Conservation (phyloP, 1,140 invertebrate genomes). For the Hypothenemus hampei region DNA sequence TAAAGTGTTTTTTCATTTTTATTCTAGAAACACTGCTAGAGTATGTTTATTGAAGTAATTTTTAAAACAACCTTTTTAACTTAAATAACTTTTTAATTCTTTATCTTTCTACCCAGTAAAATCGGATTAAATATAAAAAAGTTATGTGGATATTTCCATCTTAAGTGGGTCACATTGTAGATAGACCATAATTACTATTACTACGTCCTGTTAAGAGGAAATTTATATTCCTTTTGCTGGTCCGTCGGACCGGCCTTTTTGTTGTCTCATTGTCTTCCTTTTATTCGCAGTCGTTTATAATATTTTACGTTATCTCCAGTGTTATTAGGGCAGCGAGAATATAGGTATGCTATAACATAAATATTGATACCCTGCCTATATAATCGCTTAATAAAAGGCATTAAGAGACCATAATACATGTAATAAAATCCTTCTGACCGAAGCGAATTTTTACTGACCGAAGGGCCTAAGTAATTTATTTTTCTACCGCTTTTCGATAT, state of each 20-base stretch:
- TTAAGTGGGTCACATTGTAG: no score
- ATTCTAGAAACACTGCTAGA: no score
- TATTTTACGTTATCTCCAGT: conserved; percentile 15
- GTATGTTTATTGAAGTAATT: no score
- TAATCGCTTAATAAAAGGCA: conserved; percentile 23
- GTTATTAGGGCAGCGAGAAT: not conserved
- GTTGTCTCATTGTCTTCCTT: conserved; percentile 3
- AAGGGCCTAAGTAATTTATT: conserved; percentile 14
- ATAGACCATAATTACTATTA: no score
- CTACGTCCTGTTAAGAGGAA: no score
- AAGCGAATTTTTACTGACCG: conserved; percentile 19
- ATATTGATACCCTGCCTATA: conserved; percentile 15
- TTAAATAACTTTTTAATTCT: no score
- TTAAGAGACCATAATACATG: conserved; percentile 19
- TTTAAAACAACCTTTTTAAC: no score
- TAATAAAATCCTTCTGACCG: conserved; percentile 16
- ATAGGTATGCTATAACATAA: conserved; percentile 14
- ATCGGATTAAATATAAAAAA: no score
- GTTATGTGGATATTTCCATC: no score
- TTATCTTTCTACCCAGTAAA: no score
- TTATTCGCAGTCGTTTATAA: conserved; percentile 13
- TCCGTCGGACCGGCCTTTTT: not conserved
- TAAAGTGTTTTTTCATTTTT: no score
- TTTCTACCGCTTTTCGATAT: conserved; percentile 8
- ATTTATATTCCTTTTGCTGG: not conserved